Percentiles rank a stretch among this genome's conserved stretches.
Evolutionary conservation across 2,797 vertebrate species (phyloP).

Genomic region (Amblyopsis hoosieri): DNA sequence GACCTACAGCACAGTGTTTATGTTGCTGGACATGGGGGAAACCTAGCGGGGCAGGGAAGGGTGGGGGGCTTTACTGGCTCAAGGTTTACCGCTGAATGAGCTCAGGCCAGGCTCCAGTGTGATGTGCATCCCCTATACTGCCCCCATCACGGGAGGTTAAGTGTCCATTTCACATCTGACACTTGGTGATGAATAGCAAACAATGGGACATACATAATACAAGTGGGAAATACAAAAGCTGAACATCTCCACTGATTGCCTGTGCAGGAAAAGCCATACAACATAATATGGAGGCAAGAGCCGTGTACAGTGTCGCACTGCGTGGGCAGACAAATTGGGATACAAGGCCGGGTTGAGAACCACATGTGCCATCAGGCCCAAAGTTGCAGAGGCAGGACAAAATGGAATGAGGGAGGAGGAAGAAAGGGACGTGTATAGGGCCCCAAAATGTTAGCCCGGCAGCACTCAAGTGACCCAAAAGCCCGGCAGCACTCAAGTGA

Average conservation of each 20-base stretch:
- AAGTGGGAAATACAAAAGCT: conserved; percentile 12
- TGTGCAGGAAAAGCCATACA: no score
- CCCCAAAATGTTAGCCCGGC: conserved; percentile 9
- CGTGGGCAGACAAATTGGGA: no score
- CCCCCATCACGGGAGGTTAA: conserved; percentile 23
- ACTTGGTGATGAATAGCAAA: conserved; percentile 22
- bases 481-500: no score
- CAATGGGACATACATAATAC: conserved; percentile 26
- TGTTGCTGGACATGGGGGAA: conserved; percentile 73
- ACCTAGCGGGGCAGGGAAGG: conserved; percentile 33
- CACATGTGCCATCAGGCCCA: no score
- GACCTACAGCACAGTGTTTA: conserved; percentile 94
- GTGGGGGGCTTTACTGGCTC: conserved; percentile 59
- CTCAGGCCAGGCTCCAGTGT: conserved; percentile 55
- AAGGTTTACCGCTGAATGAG: conserved; percentile 66
- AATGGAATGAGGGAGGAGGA: no score
- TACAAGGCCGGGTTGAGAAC: no score
- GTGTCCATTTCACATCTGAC: conserved; percentile 26
- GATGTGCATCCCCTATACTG: conserved; percentile 21
- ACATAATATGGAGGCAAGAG: no score
- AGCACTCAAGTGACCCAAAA: no score
- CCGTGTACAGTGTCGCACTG: no score
- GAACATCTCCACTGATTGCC: conserved; percentile 7
- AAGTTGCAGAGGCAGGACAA: no score
- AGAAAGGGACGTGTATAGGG: no score